Evolutionary conservation across 2,797 vertebrate species (phyloP).

Genomic region (Philypnodon macrostomus): DNA sequence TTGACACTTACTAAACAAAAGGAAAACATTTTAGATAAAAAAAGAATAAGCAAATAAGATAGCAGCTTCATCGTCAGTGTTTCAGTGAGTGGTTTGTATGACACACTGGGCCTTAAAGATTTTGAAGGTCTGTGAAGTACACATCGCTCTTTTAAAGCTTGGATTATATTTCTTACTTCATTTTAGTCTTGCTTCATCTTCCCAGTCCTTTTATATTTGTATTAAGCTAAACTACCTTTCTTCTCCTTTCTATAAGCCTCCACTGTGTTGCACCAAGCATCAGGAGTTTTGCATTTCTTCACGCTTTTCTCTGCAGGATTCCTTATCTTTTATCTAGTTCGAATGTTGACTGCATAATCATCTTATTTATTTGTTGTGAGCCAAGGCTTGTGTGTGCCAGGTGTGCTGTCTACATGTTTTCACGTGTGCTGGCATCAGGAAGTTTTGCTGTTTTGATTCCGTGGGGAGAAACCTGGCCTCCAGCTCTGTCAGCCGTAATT

Average conservation of each 20-base stretch:
- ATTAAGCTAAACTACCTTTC: constrained; percentile 2
- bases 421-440: background rate
- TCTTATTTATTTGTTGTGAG: constrained; percentile 26
- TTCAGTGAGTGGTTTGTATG: background rate
- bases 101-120: background rate
- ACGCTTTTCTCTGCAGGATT: constrained; percentile 16
- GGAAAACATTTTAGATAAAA: too few species aligned
- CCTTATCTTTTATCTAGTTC: constrained; percentile 10
- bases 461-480: constrained; percentile 5
- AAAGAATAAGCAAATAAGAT: too few species aligned
- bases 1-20: too few species aligned
- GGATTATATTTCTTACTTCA: too few species aligned
- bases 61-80: background rate
- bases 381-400: constrained; percentile 2
- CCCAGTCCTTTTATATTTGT: background rate
- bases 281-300: background rate
- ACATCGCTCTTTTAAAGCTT: background rate
- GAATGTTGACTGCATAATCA: constrained; percentile 11
- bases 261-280: constrained; percentile 1
- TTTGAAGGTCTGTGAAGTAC: background rate
- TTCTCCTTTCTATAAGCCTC: background rate
- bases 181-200: too few species aligned
- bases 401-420: constrained; percentile 2
- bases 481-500: constrained; percentile 17
- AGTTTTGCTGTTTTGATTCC: constrained; percentile 13